Conservation (phyloP, 2,888 invertebrate species). For the Cataglyphis rosenhaueri region DNA sequence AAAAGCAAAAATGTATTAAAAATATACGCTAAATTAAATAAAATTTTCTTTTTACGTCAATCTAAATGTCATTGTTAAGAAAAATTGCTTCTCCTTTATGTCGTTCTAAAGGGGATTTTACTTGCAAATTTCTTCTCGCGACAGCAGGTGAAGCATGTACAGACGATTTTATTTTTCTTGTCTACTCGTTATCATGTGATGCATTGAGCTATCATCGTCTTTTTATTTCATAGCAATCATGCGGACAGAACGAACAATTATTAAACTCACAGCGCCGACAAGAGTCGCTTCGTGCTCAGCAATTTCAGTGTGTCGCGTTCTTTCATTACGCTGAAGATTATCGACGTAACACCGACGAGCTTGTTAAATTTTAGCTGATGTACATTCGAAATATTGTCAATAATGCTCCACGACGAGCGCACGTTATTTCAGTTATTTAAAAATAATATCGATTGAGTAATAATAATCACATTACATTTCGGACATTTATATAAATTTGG, state of each 20-base stretch:
- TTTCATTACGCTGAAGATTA: constrained; percentile 42
- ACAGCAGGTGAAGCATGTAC: not conserved
- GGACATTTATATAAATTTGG: not conserved
- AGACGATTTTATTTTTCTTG: constrained; percentile 31
- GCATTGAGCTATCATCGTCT: constrained; percentile 3
- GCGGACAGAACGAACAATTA: constrained; percentile 48
- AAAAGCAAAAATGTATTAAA: not conserved
- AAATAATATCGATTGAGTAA: not conserved
- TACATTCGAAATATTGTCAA: constrained; percentile 25
- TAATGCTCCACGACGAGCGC: constrained; percentile 8
- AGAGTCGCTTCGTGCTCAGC: constrained; percentile 44
- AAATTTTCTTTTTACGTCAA: not conserved
- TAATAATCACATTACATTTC: not conserved
- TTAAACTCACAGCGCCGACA: constrained; percentile 31
- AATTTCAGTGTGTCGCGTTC: constrained; percentile 38
- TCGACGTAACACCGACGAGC: constrained; percentile 32
- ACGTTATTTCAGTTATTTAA: not conserved
- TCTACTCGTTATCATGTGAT: constrained; percentile 38
- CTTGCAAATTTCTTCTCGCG: constrained; percentile 5
- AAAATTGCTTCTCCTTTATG: not conserved
- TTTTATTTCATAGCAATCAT: constrained; percentile 45
- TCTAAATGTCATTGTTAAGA: constrained; percentile 24
- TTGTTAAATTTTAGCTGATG: constrained; percentile 51
- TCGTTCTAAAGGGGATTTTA: constrained; percentile 5
- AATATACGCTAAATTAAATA: not conserved